phyloP scores from a whole-genome alignment of 2,797 vertebrate genomes.

The Pyrocephalus nanus region DNA sequence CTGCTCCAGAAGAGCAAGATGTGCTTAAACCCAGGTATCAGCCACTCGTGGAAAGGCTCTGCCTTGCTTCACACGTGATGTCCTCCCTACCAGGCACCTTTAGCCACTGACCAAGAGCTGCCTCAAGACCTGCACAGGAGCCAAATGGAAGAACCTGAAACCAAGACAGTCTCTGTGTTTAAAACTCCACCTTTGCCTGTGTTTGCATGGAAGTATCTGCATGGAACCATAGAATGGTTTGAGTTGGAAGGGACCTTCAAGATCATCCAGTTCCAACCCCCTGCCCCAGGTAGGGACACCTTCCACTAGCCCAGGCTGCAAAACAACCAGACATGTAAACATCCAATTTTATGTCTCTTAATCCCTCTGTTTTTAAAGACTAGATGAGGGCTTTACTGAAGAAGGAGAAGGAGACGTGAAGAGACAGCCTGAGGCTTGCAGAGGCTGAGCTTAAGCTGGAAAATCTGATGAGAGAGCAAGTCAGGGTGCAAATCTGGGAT shows the following conservation, averaged over 20 bases:
- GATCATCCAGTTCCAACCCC: background rate
- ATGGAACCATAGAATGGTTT: background rate
- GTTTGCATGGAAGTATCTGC: background rate
- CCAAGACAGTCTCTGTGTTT: background rate
- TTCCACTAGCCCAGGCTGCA: background rate
- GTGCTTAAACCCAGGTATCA: background rate
- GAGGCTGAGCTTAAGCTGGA: background rate
- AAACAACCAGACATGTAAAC: background rate
- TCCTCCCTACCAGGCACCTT: no score
- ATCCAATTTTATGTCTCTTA: fast-evolving
- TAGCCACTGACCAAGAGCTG: no score
- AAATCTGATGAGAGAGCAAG: background rate
- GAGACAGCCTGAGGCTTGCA: background rate
- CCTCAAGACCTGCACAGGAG: background rate
- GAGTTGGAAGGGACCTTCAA: background rate
- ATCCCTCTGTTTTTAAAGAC: background rate
- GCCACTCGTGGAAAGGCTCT: background rate
- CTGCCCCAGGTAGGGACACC: background rate
- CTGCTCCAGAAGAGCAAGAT: background rate
- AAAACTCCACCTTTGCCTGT: background rate
- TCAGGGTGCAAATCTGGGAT: background rate
- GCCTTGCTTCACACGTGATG: background rate
- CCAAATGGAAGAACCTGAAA: background rate
- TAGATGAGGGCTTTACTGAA: background rate
- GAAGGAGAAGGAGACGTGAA: background rate